Conservation (phyloP, 2,797 vertebrate genomes). For the Danio tinwini region DNA sequence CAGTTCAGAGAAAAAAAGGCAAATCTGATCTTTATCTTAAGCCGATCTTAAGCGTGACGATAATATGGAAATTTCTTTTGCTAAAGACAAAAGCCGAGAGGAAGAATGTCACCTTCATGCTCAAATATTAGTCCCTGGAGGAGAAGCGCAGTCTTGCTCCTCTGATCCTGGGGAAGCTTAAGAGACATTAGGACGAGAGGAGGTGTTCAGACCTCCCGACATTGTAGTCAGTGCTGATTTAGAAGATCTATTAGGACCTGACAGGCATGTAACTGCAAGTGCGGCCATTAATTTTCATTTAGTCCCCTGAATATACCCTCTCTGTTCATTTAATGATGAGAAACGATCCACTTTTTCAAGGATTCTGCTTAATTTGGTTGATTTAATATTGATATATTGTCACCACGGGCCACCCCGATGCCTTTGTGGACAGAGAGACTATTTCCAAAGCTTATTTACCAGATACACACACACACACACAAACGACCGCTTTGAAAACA, state of each 20-base stretch:
- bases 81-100: constrained; percentile 10
- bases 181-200: constrained; percentile 17
- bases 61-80: constrained; percentile 50
- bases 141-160: background rate
- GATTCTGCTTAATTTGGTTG: constrained; percentile 54
- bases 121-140: constrained; percentile 27
- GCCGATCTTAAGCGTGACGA: constrained; percentile 39
- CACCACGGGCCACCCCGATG: constrained; percentile 33
- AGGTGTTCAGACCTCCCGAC: constrained; percentile 20
- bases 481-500: constrained; percentile 26
- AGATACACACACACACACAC: background rate
- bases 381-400: constrained; percentile 61
- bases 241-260: constrained; percentile 44
- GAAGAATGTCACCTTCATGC: constrained; percentile 48
- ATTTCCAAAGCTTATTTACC: background rate
- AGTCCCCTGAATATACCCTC: constrained; percentile 50
- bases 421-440: background rate
- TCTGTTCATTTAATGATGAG: constrained; percentile 61
- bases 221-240: constrained; percentile 37
- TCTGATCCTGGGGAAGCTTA: constrained; percentile 21
- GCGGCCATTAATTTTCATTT: constrained; percentile 63
- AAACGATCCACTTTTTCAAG: constrained; percentile 53
- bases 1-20: constrained; percentile 38
- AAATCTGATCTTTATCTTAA: constrained; percentile 48
- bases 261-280: constrained; percentile 56